Conservation (phyloP, 2,113 vertebrate species). For the Nothocercus nigrocapillus region DNA sequence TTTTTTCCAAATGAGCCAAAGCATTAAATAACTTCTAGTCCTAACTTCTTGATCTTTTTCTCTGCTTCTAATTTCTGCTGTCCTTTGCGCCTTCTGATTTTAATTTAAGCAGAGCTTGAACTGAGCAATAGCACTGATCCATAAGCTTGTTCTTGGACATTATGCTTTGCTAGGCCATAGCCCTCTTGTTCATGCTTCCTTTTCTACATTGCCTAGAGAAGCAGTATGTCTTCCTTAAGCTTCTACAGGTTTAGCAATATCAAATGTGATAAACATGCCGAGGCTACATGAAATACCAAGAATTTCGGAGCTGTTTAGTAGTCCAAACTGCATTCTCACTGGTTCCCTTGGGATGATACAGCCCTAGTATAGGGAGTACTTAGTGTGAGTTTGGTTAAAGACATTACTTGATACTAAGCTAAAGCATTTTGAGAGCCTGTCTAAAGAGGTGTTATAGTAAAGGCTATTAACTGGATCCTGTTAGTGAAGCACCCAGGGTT, state of each 20-base stretch:
- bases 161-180: not conserved
- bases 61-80: not conserved
- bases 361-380: not conserved
- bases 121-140: not conserved
- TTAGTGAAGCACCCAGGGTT: not conserved
- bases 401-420: not conserved
- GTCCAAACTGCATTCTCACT: not conserved
- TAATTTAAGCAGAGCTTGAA: not conserved
- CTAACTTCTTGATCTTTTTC: not conserved
- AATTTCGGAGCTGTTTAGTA: not conserved
- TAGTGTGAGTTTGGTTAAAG: not conserved
- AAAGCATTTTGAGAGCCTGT: not conserved
- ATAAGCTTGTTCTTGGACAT: not conserved
- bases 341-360: not conserved
- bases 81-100: not conserved
- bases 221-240: not conserved
- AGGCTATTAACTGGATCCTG: not conserved
- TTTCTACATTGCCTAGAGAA: not conserved
- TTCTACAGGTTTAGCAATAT: not conserved
- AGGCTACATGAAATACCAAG: not conserved
- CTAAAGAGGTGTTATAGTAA: not conserved
- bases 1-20: not conserved
- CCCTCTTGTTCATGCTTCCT: not conserved
- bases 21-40: not conserved
- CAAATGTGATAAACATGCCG: not conserved